phyloP scores from a whole-genome alignment of 2,113 vertebrate species.

The Thermophis baileyi region DNA sequence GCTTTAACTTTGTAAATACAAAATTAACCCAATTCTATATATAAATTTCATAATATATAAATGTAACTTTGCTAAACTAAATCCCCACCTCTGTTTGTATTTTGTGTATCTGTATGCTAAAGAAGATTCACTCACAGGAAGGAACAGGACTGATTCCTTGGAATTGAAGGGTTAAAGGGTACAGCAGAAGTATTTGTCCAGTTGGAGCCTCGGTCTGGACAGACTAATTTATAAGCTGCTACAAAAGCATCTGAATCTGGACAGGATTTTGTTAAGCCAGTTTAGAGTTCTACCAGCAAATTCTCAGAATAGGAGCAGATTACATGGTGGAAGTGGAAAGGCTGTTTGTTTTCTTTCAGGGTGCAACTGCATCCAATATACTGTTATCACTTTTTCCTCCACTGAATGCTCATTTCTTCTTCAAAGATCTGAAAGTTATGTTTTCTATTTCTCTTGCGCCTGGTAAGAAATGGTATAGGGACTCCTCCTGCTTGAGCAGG shows the following conservation, averaged over 20 bases:
- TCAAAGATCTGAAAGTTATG: not conserved
- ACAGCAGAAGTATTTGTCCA: not conserved
- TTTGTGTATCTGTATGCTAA: not conserved
- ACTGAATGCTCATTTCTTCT: not conserved
- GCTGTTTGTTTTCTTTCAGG: not conserved
- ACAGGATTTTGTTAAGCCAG: not conserved
- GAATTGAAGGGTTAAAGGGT: not conserved
- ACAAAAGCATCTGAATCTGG: not conserved
- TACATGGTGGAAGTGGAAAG: not conserved
- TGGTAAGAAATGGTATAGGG: not conserved
- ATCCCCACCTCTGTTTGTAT: not conserved
- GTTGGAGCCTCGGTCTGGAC: not conserved
- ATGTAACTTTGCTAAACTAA: not conserved
- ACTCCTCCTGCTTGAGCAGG: no score
- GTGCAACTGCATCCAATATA: not conserved
- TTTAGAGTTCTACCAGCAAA: not conserved
- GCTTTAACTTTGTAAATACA: not conserved
- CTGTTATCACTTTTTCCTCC: not conserved
- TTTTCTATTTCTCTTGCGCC: not conserved
- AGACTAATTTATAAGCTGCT: not conserved
- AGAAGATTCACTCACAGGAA: not conserved
- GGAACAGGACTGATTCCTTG: not conserved
- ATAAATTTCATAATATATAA: not conserved
- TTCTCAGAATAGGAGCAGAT: not conserved
- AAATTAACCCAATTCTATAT: not conserved